phyloP scores from a whole-genome alignment of 2,797 vertebrate genomes.

The Bradypodion ventrale region DNA sequence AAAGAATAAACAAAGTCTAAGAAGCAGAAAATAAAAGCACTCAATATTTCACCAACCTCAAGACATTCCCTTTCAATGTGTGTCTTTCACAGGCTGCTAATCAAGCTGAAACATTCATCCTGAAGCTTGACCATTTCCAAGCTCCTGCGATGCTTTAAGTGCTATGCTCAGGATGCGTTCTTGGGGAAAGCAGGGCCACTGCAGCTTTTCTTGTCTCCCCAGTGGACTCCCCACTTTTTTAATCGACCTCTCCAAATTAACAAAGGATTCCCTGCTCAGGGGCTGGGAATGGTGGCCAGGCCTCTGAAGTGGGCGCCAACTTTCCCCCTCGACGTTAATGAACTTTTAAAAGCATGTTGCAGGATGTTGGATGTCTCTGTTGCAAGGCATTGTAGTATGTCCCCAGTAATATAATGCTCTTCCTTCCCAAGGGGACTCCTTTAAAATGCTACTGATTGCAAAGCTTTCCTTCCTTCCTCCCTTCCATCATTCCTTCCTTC shows the following conservation, averaged over 20 bases:
- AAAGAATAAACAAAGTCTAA: constrained; percentile 35
- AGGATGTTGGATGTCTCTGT: not conserved
- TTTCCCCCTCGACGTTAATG: not conserved
- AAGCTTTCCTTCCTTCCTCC: too few species aligned
- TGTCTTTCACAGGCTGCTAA: constrained; percentile 71
- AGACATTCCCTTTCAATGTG: constrained; percentile 45
- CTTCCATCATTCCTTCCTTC: not conserved
- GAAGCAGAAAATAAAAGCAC: constrained; percentile 36
- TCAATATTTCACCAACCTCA: constrained; percentile 22
- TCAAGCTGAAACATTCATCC: constrained; percentile 65
- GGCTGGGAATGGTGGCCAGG: too few species aligned
- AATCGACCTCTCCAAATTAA: constrained; percentile 68
- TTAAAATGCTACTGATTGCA: too few species aligned
- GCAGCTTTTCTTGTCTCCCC: constrained; percentile 64
- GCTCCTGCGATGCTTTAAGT: constrained; percentile 58
- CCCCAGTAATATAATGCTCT: too few species aligned
- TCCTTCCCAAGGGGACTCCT: too few species aligned
- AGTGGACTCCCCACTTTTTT: constrained; percentile 55
- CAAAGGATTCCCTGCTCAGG: constrained; percentile 53
- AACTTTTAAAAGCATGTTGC: not conserved
- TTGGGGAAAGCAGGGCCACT: constrained; percentile 46
- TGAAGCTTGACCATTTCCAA: constrained; percentile 61
- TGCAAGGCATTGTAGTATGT: not conserved
- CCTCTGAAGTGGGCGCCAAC: not conserved
- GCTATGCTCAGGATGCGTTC: constrained; percentile 62